Conservation (phyloP, 2,113 vertebrate species). For the Nansenia antarctica region DNA sequence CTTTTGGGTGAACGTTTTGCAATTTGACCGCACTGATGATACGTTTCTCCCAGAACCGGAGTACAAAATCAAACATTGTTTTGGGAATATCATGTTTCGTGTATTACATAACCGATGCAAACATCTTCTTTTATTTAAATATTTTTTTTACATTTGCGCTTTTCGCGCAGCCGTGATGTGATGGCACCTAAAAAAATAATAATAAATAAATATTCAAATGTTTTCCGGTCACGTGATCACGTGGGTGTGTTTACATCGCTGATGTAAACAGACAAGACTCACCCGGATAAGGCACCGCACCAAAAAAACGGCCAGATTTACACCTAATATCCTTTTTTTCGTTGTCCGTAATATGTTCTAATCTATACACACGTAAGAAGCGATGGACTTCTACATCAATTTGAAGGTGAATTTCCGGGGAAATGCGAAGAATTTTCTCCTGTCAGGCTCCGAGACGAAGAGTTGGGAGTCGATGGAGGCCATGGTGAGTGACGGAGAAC, state of each 20-base stretch:
- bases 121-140: not conserved
- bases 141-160: too few species aligned
- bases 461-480: constrained; percentile 94
- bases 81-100: too few species aligned
- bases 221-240: constrained; percentile 54
- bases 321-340: constrained; percentile 8
- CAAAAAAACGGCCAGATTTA: constrained; percentile 42
- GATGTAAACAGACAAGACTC: constrained; percentile 72
- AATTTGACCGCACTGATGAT: too few species aligned
- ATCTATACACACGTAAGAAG: constrained; percentile 2
- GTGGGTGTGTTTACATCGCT: constrained; percentile 59
- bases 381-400: constrained; percentile 76
- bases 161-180: not conserved
- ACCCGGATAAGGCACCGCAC: constrained; percentile 32
- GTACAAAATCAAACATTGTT: not conserved
- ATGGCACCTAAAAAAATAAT: too few species aligned
- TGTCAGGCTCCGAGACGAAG: constrained; percentile 85
- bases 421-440: constrained; percentile 77
- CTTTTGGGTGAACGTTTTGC: too few species aligned
- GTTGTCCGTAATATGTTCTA: constrained; percentile 41
- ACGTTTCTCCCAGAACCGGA: too few species aligned
- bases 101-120: not conserved
- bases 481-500: constrained; percentile 80
- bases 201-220: too few species aligned
- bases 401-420: constrained; percentile 79